These are phyloP conservation scores for Malurus elegans DNA, from an alignment of 2,113 vertebrate genomes.

Conservation along the genomic window DNA sequence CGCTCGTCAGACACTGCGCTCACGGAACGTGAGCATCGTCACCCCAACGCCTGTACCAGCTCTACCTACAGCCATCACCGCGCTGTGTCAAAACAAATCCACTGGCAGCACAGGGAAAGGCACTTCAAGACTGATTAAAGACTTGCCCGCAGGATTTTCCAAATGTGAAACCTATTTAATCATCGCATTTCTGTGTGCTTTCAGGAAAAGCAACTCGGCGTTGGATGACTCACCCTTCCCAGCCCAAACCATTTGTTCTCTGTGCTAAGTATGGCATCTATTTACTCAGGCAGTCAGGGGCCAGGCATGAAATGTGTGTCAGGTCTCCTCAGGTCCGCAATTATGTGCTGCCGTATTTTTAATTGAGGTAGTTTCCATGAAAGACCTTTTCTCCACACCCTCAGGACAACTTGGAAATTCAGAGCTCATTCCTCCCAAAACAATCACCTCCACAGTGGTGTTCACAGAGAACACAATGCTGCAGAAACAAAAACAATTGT, in stretches of 20 bases:
- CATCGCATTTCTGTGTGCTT: not conserved
- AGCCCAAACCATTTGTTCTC: slow-evolving; percentile 5
- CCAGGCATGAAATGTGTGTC: not conserved
- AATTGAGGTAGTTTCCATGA: not conserved
- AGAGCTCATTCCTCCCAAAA: not conserved
- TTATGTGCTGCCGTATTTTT: not conserved
- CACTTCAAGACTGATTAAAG: not conserved
- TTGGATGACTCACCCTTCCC: slow-evolving; percentile 3
- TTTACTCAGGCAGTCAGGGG: not conserved
- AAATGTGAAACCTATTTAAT: slow-evolving; percentile 1
- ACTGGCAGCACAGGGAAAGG: not conserved
- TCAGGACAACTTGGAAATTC: not conserved
- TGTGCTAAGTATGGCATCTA: not conserved
- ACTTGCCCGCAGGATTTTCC: slow-evolving; percentile 22
- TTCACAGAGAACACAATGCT: not conserved
- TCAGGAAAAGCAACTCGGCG: not conserved
- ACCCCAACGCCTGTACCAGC: not conserved
- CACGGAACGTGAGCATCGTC: not conserved
- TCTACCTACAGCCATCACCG: not conserved
- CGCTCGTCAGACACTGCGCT: not conserved
- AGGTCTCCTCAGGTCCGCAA: slow-evolving; percentile 17
- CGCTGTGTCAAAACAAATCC: slow-evolving; percentile 12
- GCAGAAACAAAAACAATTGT: not conserved
- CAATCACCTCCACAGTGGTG: not conserved
- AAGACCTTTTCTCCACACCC: not conserved